A percentile compares a stretch with the other conserved stretches of the same genome.
Evolutionary conservation across 2,797 vertebrate species (phyloP).

Genomic region (Triplophysa bombifrons): DNA sequence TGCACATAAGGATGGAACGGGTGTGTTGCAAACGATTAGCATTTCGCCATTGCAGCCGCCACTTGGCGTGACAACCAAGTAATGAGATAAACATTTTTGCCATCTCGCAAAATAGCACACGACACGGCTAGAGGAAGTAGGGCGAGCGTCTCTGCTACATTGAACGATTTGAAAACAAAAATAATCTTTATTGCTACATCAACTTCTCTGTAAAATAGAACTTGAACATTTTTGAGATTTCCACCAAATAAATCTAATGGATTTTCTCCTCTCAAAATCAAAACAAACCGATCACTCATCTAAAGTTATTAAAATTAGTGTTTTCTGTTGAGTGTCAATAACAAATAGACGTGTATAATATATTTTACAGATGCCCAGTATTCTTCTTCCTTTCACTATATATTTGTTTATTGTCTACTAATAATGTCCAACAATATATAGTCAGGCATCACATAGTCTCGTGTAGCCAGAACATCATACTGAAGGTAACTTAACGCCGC

Average conservation of each 20-base stretch:
- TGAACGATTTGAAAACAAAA: background rate
- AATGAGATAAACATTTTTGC: constrained; percentile 62
- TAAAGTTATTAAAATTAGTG: background rate
- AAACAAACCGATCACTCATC: background rate
- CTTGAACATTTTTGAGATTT: background rate
- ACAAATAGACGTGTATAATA: background rate
- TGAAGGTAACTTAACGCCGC: too few species aligned
- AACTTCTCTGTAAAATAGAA: constrained; percentile 1
- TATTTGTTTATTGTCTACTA: too few species aligned
- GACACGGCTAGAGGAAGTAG: constrained; percentile 24
- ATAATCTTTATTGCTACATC: constrained; percentile 17
- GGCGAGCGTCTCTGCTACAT: background rate
- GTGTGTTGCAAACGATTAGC: constrained; percentile 51
- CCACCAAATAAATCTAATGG: background rate
- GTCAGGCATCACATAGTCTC: too few species aligned
- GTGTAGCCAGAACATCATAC: too few species aligned
- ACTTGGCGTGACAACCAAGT: constrained; percentile 65
- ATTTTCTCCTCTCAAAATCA: background rate
- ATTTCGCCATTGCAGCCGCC: constrained; percentile 32
- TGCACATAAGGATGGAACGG: constrained; percentile 28
- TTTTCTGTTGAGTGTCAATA: background rate
- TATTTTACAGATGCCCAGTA: too few species aligned
- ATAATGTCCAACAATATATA: too few species aligned
- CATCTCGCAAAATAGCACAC: constrained; percentile 26
- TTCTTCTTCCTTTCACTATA: too few species aligned